Percentiles rank a stretch among this genome's conserved stretches.
Conservation (phyloP, 2,113 vertebrate genomes). For the Hypocryptadius cinnamomeus region DNA sequence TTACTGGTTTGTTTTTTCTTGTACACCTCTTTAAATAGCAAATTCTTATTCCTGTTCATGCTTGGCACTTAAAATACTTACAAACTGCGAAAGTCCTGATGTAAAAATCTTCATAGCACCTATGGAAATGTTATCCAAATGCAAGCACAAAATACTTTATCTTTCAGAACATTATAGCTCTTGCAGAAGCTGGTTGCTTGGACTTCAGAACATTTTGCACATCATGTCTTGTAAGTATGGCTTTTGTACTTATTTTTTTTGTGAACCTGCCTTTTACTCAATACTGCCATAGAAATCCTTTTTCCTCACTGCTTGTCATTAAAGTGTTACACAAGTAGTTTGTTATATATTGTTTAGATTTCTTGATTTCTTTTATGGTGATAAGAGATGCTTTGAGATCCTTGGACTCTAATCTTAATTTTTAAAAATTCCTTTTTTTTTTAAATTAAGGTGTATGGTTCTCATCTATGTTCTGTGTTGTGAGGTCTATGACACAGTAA, state of each 20-base stretch:
- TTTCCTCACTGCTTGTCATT: background rate
- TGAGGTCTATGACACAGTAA: background rate
- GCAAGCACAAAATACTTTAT: background rate
- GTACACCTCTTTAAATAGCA: background rate
- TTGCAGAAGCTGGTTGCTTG: constrained; percentile 88
- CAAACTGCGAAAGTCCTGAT: background rate
- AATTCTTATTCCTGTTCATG: background rate
- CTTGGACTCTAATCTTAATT: background rate
- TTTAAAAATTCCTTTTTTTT: background rate
- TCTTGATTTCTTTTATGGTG: background rate
- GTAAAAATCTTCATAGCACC: background rate
- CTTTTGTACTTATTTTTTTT: background rate
- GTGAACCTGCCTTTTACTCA: background rate
- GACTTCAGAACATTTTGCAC: constrained; percentile 91
- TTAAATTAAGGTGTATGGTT: background rate
- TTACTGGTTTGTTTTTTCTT: background rate
- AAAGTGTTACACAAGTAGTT: background rate
- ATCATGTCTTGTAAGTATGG: constrained; percentile 86
- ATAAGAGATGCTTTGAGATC: background rate
- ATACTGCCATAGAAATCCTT: background rate
- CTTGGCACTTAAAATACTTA: background rate
- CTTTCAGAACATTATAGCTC: constrained; percentile 83
- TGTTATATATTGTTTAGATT: background rate
- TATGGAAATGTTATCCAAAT: background rate
- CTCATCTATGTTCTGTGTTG: background rate